Evolutionary conservation across 1,140 invertebrate species (phyloP), one percentile per base, ranked within the genome.

Genomic region (Trichoplusia ni): DNA sequence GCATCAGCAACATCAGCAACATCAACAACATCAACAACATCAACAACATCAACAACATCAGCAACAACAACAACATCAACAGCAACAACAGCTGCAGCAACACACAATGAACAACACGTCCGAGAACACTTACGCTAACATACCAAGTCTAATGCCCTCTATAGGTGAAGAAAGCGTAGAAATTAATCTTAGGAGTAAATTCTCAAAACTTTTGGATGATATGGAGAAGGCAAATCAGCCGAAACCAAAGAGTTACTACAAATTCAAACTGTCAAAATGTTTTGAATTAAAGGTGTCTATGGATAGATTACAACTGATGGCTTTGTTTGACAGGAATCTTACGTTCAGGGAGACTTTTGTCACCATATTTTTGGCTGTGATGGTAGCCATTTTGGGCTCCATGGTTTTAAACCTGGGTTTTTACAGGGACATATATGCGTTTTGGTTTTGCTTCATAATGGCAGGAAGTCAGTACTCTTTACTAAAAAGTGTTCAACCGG

Each of bases 401-500:
- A 86, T 95, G 33, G 92, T 99, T 9, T 92, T 99, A 1, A 94
- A 96, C 73, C 92, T 94, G 27, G 94, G 95, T 21, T 96, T 98
- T 81, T 99, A 98, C 89, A 94, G 94, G 71, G 98, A 99, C 84
- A 93, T 99, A 29, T 96, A 95, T 72, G 95, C 98, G 3, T 97
- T 99, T 89, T 91, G 99, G 64, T 98, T 99, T 84, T 99, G 98
- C 91, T 97, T 99, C 73, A 96, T 99, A 16, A 98, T 99, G 38
- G 98, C 98, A 7, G 95, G 97, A 6, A 98, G 97, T 84, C 98
- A 99, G 84, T 99, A 99, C 88, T 99, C 98, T 0, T 90, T 99
- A 42, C 91, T 99, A 9, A 99, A 99, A 91, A 99, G 98, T 87
- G 99, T 99, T 2, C 99, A 99, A 81, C 99, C 99, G 1, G 99